Evolutionary conservation across 2,113 vertebrate species (phyloP).

Genomic region (Rhinogobius similis): DNA sequence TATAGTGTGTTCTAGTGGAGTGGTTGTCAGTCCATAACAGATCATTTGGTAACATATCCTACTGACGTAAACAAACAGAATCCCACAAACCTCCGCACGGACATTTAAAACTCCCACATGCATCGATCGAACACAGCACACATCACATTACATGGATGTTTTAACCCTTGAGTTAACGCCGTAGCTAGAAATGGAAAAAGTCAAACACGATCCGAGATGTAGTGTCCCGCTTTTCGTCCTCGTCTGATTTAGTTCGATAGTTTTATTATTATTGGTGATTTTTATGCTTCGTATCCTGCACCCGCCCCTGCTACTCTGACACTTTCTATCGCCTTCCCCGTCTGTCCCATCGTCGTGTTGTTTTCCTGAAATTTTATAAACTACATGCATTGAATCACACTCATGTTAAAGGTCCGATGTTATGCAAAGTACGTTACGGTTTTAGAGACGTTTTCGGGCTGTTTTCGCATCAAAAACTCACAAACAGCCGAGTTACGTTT

Average conservation of each 20-base stretch:
- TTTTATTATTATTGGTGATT: conserved; percentile 71
- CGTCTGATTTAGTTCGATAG: conserved; percentile 76
- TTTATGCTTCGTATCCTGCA: conserved; percentile 71
- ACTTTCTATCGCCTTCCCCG: conserved; percentile 37
- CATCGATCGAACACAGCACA: conserved; percentile 21
- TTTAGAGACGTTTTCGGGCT: no score
- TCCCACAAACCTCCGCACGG: conserved; percentile 39
- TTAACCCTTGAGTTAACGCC: conserved; percentile 71
- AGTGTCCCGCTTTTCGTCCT: conserved; percentile 71
- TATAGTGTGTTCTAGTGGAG: conserved; percentile 65
- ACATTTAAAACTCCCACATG: conserved; percentile 17
- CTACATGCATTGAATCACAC: conserved; percentile 8
- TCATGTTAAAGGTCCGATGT: background rate
- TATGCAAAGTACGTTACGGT: no score
- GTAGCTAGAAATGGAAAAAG: conserved; percentile 70
- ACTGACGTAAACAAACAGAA: conserved; percentile 40
- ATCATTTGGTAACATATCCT: conserved; percentile 65
- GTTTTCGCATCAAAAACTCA: no score
- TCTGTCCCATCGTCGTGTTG: conserved; percentile 18
- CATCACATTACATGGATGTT: conserved; percentile 64
- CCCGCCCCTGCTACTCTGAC: conserved; percentile 41
- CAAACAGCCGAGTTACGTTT: no score
- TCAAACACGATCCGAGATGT: conserved; percentile 66
- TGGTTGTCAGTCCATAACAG: conserved; percentile 64
- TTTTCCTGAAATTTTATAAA: conserved; percentile 16